phyloP scores from a whole-genome alignment of 2,113 vertebrate species.

The Piliocolobus tephrosceles region DNA sequence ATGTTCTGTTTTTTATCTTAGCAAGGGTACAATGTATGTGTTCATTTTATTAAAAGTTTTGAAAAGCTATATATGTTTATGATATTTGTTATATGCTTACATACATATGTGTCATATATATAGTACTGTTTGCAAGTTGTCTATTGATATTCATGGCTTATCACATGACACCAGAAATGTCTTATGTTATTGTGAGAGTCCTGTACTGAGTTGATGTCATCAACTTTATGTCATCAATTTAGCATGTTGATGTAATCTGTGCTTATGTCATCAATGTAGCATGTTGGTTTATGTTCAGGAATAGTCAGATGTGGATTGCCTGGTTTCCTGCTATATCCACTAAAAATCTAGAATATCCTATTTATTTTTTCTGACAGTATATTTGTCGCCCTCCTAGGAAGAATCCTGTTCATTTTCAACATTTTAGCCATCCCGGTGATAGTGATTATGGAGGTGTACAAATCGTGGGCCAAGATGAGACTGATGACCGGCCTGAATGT shows the following conservation, averaged over 20 bases:
- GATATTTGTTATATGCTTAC: background rate
- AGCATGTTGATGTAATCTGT: background rate
- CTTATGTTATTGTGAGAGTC: background rate
- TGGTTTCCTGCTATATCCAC: background rate
- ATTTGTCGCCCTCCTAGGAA: constrained; percentile 80
- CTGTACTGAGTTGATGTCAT: background rate
- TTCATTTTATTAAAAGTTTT: constrained; percentile 5
- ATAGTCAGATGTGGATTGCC: background rate
- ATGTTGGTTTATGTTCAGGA: background rate
- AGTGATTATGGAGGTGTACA: constrained; percentile 75
- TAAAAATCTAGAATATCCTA: background rate
- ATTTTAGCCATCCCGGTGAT: constrained; percentile 87
- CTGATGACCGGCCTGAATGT: constrained; percentile 81
- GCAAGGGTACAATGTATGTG: background rate
- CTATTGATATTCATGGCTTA: background rate
- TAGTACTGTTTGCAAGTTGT: background rate
- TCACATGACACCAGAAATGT: background rate
- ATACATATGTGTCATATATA: background rate
- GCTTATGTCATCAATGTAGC: background rate
- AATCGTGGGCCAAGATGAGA: background rate
- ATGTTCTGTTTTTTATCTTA: background rate
- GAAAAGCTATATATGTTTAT: constrained; percentile 15
- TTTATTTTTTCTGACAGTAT: background rate
- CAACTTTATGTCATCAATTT: background rate
- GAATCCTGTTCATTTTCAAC: constrained; percentile 88